A percentile compares a stretch with the other conserved stretches of the same genome.
Evolutionary conservation across 1,140 invertebrate species (phyloP).

Genomic region (Conus ventricosus): DNA sequence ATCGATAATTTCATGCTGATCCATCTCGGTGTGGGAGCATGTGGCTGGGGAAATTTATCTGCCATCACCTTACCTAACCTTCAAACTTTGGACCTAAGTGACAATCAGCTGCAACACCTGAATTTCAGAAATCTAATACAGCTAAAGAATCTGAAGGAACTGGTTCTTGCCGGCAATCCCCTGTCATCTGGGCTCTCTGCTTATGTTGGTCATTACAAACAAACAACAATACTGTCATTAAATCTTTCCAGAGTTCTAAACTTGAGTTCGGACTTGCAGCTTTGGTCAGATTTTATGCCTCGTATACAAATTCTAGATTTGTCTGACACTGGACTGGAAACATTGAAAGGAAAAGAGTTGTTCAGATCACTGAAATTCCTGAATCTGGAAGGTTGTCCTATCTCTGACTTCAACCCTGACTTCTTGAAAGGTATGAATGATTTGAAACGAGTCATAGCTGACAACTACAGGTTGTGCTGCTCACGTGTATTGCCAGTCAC

Average conservation of each 20-base stretch:
- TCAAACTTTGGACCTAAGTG: conserved; percentile 19
- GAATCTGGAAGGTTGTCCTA: neutral
- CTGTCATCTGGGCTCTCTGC: neutral
- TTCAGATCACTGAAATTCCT: neutral
- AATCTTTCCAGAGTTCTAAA: no score
- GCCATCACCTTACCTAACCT: neutral
- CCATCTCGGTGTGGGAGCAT: neutral
- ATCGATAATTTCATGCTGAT: neutral
- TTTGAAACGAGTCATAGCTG: neutral
- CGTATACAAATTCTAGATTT: neutral
- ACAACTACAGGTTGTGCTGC: conserved; percentile 8
- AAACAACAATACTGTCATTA: no score
- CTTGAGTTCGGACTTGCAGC: no score
- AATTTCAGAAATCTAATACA: neutral
- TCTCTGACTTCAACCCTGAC: neutral
- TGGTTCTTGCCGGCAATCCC: conserved; percentile 30
- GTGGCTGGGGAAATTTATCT: neutral
- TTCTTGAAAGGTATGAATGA: neutral
- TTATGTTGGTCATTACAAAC: no score
- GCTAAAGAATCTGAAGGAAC: conserved; percentile 24
- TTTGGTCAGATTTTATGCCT: neutral
- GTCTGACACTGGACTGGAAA: neutral
- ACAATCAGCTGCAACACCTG: conserved; percentile 25
- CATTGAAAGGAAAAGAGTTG: neutral
- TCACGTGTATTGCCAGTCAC: neutral